These are phyloP conservation scores for Gila robusta DNA, from an alignment of 2,797 vertebrate genomes.

Conservation along the genomic window DNA sequence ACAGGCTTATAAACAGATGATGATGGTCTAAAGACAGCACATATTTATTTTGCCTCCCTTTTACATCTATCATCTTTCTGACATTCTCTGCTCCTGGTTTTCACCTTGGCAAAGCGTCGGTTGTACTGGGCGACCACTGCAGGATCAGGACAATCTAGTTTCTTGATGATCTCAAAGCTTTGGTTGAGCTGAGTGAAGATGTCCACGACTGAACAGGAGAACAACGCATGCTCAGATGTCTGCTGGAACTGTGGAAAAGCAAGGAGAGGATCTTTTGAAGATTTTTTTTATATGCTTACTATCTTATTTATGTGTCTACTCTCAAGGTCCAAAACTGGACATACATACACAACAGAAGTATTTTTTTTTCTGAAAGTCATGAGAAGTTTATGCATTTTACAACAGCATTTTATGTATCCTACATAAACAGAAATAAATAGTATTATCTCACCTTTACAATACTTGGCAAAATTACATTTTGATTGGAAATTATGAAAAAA, in stretches of 20 bases:
- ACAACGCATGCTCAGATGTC: conserved; percentile 95
- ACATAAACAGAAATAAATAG: not conserved
- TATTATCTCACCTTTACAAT: not conserved
- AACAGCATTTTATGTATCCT: not conserved
- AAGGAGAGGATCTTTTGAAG: not conserved
- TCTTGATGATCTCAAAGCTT: conserved; percentile 98
- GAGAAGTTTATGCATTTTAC: not conserved
- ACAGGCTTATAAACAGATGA: conserved; percentile 31
- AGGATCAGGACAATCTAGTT: conserved; percentile 93
- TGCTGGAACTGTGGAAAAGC: conserved; percentile 88
- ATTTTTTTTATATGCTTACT: not conserved
- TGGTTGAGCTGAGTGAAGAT: conserved; percentile 99
- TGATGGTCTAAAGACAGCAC: conserved; percentile 11
- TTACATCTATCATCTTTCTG: not conserved
- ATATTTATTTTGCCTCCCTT: not conserved
- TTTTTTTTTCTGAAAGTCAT: not conserved
- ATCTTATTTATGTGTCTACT: not conserved
- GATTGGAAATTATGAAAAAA: not conserved
- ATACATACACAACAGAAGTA: not conserved
- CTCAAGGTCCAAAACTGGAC: not conserved
- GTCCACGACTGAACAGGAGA: conserved; percentile 98
- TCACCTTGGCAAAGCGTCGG: conserved; percentile 93
- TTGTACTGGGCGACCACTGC: conserved; percentile 88
- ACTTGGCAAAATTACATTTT: not conserved
- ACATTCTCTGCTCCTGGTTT: not conserved